Conservation (phyloP, 2,113 vertebrate genomes). For the Amblyopsis rosae region DNA sequence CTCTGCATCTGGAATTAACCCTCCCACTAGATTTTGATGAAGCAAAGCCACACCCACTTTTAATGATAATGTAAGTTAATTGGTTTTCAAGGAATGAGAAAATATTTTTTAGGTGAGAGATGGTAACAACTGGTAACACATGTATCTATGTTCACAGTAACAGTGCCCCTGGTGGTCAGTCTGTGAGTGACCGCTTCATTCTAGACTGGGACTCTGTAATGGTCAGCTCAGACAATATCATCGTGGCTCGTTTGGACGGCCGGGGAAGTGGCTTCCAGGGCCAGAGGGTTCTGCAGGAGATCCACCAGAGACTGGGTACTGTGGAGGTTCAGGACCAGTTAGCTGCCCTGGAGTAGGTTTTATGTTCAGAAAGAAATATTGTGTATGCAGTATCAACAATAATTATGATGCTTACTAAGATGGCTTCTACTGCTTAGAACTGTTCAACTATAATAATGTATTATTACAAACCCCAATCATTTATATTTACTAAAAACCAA, state of each 20-base stretch:
- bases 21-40: slow-evolving; percentile 71
- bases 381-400: too few species aligned
- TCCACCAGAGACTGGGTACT: slow-evolving; percentile 80
- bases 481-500: too few species aligned
- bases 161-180: slow-evolving; percentile 88
- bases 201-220: slow-evolving; percentile 95
- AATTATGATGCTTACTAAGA: too few species aligned
- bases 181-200: slow-evolving; percentile 88
- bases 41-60: slow-evolving; percentile 59
- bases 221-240: slow-evolving; percentile 87
- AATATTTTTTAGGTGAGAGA: too few species aligned
- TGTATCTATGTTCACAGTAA: slow-evolving; percentile 77
- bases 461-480: too few species aligned
- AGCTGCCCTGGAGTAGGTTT: slow-evolving; percentile 80
- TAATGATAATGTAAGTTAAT: slow-evolving; percentile 69
- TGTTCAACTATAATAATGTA: too few species aligned
- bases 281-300: slow-evolving; percentile 85
- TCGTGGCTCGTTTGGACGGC: slow-evolving; percentile 91
- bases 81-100: too few species aligned
- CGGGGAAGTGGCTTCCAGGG: slow-evolving; percentile 95
- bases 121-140: too few species aligned
- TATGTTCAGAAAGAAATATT: not conserved
- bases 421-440: too few species aligned
- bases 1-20: slow-evolving; percentile 65
- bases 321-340: slow-evolving; percentile 88